Base-by-base conservation (phyloP, 2,888 invertebrate species). In the Himalopsyche anomala region DNA sequence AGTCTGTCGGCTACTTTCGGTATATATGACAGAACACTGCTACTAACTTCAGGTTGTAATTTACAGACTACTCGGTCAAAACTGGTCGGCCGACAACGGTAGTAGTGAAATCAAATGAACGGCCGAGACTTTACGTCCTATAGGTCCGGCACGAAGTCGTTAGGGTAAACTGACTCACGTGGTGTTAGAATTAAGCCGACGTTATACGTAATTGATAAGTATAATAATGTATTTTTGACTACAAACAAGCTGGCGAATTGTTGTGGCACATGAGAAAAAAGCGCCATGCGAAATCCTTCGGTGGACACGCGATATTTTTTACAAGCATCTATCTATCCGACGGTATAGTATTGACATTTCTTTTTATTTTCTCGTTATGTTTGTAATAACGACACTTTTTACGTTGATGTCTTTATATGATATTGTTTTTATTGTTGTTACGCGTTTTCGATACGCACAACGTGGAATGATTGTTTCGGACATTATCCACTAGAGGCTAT, bases 281-380 rank as follows among this genome's bases (percentile, higher is more conserved):
- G 2, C 12, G 19, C 12, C 28, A 74, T 74, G 74, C 74, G 38
- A 74, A 74, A 74, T 74, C 74, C 74, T 28, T 74, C 15, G 74
- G 74, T 36, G 74, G 74, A 74, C 74, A 74, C 74, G 38, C 74
- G 74, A 74, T 74, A 74, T 74, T 74, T 74, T 74, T 74, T 74
- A 74, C 36, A 74, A 74, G 74, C 74, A 74, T 74, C 74, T 36
- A 74, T 74, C 62, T 28, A 62, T 62, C 1, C 38, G 12, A 1
- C 74, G 9, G 15, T 36, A 28, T 36, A 36, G 74, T 15, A 74
- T 74, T 36, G 74, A 38, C 38, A 74, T 74, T 74, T 74, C 15
- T 55, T 62, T 74, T 74, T 74, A 74, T 74, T 74, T 74, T 74
- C 74, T 74, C 74, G 74, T 74, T 74, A 74, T 74, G 74, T 74